Base-by-base conservation (phyloP, 2,113 vertebrate genomes). In the Heterochromis multidens region DNA sequence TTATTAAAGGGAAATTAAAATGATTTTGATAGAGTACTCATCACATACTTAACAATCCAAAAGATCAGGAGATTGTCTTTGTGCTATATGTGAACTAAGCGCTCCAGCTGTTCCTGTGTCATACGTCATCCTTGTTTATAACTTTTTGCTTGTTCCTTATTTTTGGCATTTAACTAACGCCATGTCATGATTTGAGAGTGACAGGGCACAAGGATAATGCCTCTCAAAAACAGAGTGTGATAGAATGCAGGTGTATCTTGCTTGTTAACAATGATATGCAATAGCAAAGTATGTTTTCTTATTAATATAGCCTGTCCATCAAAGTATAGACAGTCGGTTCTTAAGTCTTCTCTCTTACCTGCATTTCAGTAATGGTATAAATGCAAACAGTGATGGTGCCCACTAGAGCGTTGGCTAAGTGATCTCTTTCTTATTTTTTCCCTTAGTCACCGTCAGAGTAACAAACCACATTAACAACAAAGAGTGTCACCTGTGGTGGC, bases 271-370 rank as follows among this genome's bases (percentile, higher is more conserved):
- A 46, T 46, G 40, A 8, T 0, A 46, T 49, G 46, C 65, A 19
- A 70, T 4, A 40, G 37, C 10, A 40, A 40, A 11, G 23, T 46
- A 29, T 46, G 40, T 46, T 70, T 70, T 46, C 23, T 3, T 43
- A 40, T 70, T 46, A 27, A 70, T 17, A 70, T 27, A 43, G 37
- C 37, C 37, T 27, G 43, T 70, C 23, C 25, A 46, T 70, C 40
- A 70, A 70, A 49, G 5, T 16, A 70, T 25, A 46, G 40, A 46
- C 9, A 0, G 2, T 27, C 0, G 0, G 23, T 14, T 70, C 23
- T 46, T 70, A 27, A 70, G 37, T 17, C 63, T 46, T 70, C 63
- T 25, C 40, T 46, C 40, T 49, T 72, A 49, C 43, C 40, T 49
- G 67, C 43, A 72, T 72, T 49, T 72, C 40, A 29, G 0, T 29